These are phyloP conservation scores for Dione juno DNA, from an alignment of 2,888 invertebrate genomes.

Conservation along the genomic window DNA sequence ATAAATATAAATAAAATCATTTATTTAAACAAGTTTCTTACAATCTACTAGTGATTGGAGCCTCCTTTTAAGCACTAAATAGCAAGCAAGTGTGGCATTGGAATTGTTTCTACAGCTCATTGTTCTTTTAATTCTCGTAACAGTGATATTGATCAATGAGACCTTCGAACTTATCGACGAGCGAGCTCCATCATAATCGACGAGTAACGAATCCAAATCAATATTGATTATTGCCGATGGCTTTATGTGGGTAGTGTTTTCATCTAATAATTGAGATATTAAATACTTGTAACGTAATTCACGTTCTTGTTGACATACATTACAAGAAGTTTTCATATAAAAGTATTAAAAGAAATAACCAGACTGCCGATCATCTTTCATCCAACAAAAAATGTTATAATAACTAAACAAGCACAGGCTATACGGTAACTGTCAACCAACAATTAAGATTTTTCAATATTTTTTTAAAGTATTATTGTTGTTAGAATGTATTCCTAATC, in stretches of 20 bases:
- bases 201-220: slow-evolving; percentile 22
- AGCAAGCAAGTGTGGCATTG: slow-evolving; percentile 25
- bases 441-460: too few relatives aligned
- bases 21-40: too few relatives aligned
- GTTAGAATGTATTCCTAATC: too few relatives aligned
- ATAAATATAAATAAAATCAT: too few relatives aligned
- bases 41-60: too few relatives aligned
- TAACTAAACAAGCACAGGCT: too few relatives aligned
- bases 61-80: too few relatives aligned
- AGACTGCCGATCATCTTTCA: not conserved
- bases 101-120: slow-evolving; percentile 2
- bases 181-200: slow-evolving; percentile 19
- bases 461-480: too few relatives aligned
- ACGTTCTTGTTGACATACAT: not conserved
- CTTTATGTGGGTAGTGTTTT: not conserved
- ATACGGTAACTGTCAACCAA: too few relatives aligned
- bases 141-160: slow-evolving; percentile 14
- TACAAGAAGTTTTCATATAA: too few relatives aligned
- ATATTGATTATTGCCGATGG: not conserved
- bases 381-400: too few relatives aligned
- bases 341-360: not conserved
- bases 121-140: slow-evolving; percentile 23
- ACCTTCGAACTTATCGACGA: slow-evolving; percentile 26
- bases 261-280: not conserved
- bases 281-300: not conserved